Percentiles rank a stretch among this genome's conserved stretches.
These are phyloP conservation scores for Pseudochirops cupreus DNA, from an alignment of 2,797 vertebrate species.

Conservation along the genomic window DNA sequence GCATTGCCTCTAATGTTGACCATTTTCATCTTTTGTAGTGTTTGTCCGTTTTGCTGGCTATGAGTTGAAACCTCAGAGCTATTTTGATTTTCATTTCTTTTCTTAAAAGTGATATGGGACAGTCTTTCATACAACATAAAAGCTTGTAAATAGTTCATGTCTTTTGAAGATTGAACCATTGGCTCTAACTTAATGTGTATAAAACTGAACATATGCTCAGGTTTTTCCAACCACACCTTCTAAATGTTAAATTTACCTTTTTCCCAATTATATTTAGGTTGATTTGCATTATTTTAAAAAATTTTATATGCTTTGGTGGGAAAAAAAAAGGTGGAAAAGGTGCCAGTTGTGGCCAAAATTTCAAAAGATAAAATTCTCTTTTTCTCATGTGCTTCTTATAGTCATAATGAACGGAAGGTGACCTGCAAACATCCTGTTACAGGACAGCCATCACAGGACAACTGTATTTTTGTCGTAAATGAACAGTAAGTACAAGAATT, in stretches of 20 bases:
- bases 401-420: constrained; percentile 98
- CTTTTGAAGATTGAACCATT: background rate
- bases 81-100: background rate
- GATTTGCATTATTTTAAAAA: background rate
- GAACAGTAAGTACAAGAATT: constrained; percentile 94
- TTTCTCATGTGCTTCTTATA: constrained; percentile 80
- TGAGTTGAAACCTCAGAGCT: background rate
- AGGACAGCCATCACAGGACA: constrained; percentile 95
- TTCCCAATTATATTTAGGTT: background rate
- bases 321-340: background rate
- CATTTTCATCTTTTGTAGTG: background rate
- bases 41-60: background rate
- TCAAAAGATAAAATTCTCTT: constrained; percentile 16
- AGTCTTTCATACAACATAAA: background rate
- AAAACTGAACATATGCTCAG: background rate
- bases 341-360: background rate
- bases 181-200: background rate
- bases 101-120: background rate
- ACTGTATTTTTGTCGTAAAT: constrained; percentile 98
- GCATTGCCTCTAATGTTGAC: background rate
- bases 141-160: background rate
- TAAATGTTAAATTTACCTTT: background rate
- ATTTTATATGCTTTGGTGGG: background rate
- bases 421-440: constrained; percentile 97
- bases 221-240: background rate